phyloP scores from a whole-genome alignment of 1,140 invertebrate species.

The Hyles euphorbiae region DNA sequence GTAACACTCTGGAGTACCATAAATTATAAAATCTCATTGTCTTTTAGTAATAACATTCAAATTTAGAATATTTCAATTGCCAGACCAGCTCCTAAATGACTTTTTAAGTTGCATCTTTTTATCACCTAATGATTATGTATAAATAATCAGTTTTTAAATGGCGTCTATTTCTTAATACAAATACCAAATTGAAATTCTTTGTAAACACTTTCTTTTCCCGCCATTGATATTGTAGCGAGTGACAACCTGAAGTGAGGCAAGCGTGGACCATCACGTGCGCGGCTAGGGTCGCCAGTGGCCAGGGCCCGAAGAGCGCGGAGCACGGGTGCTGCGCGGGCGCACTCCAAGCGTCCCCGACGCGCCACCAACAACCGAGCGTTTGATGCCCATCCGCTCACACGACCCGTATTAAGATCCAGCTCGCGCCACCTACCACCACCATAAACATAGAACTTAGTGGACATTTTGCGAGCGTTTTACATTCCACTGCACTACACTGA shows the following conservation, averaged over 20 bases:
- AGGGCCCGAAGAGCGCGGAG: conserved; percentile 33
- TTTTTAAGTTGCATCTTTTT: neutral
- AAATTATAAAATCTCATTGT: too few relatives aligned
- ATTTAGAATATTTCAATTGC: neutral
- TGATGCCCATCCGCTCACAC: conserved; percentile 34
- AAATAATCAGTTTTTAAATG: neutral
- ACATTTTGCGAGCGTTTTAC: conserved; percentile 14
- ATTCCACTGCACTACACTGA: neutral
- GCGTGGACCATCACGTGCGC: conserved; percentile 21
- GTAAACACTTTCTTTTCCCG: neutral
- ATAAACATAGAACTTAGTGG: conserved; percentile 36
- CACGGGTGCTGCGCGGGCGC: conserved; percentile 20
- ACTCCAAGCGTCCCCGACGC: conserved; percentile 22
- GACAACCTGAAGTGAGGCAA: conserved; percentile 25
- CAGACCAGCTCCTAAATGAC: neutral
- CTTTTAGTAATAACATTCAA: too few relatives aligned
- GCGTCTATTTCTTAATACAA: conserved; percentile 1
- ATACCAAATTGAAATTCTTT: neutral
- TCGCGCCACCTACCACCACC: conserved; percentile 44
- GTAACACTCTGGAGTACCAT: too few relatives aligned
- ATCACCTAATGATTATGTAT: neutral
- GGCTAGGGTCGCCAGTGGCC: conserved; percentile 15
- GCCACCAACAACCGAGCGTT: conserved; percentile 26
- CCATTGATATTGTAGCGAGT: conserved; percentile 7
- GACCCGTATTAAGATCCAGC: conserved; percentile 26